Evolutionary conservation across 1,140 invertebrate species (phyloP).

Genomic region (Eubasilissa regina): DNA sequence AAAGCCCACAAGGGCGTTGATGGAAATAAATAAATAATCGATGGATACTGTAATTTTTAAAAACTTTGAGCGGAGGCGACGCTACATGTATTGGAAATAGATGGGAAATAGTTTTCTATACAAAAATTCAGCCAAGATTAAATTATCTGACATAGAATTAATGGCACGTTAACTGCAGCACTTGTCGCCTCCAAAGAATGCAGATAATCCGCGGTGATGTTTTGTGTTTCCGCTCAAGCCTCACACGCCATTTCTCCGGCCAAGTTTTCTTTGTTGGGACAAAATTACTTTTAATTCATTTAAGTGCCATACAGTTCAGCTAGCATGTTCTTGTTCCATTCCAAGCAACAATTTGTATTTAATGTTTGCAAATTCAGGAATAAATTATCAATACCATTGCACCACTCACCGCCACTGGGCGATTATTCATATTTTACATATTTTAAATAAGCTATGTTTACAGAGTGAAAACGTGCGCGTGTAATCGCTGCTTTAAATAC

Average conservation of each 20-base stretch:
- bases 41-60: no score
- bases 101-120: no score
- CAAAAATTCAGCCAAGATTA: no score
- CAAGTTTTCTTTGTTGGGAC: conserved; percentile 10
- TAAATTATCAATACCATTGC: conserved; percentile 10
- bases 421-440: conserved; percentile 17
- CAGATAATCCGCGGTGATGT: no score
- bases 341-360: conserved; percentile 6
- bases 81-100: no score
- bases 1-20: no score
- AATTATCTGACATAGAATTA: no score
- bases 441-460: conserved; percentile 23
- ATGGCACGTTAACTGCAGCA: background rate
- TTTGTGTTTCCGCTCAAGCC: no score
- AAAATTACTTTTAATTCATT: background rate
- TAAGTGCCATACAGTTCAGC: background rate
- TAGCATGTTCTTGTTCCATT: background rate
- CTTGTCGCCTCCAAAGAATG: background rate
- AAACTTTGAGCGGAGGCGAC: no score
- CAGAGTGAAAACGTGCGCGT: background rate
- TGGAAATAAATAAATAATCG: no score
- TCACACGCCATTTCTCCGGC: background rate
- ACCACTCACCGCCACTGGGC: background rate
- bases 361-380: conserved; percentile 13
- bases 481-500: conserved; percentile 5